Evolutionary conservation across 2,888 invertebrate species (phyloP).

Genomic region (Elmis aenea): DNA sequence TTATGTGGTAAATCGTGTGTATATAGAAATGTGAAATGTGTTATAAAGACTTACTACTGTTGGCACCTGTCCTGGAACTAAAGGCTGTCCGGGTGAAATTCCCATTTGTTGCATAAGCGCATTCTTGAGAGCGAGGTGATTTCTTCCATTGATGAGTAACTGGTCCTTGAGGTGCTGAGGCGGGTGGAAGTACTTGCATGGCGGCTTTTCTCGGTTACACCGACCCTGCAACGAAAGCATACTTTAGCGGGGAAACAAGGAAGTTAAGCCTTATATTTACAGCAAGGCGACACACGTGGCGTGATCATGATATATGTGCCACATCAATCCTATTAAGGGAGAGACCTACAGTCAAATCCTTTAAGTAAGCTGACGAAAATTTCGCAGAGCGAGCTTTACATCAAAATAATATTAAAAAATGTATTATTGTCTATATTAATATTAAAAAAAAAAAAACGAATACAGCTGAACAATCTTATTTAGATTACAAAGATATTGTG

Average conservation of each 20-base stretch:
- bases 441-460: too few species aligned
- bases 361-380: slow-evolving; percentile 2
- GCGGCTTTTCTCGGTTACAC: slow-evolving; percentile 99
- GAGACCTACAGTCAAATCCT: slow-evolving; percentile 1
- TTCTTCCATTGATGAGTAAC: slow-evolving; percentile 98
- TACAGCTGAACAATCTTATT: too few species aligned
- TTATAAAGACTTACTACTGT: slow-evolving; percentile 79
- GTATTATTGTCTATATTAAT: too few species aligned
- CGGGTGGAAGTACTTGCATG: slow-evolving; percentile 99
- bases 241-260: slow-evolving; percentile 1
- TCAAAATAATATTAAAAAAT: too few species aligned
- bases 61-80: slow-evolving; percentile 90
- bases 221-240: slow-evolving; percentile 77
- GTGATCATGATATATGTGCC: slow-evolving; percentile 9
- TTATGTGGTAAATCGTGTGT: too few species aligned
- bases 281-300: slow-evolving; percentile 9
- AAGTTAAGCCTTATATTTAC: slow-evolving; percentile 11
- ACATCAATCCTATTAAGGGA: slow-evolving; percentile 10
- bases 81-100: slow-evolving; percentile 82
- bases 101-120: slow-evolving; percentile 97
- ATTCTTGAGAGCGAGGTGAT: slow-evolving; percentile 98
- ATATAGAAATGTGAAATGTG: too few species aligned
- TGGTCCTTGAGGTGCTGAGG: slow-evolving; percentile 99
- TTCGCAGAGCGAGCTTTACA: too few species aligned
- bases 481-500: too few species aligned